Percentiles rank a stretch among this genome's conserved stretches.
Conservation (phyloP, 1,140 invertebrate species). For the Drosophila orosa region DNA sequence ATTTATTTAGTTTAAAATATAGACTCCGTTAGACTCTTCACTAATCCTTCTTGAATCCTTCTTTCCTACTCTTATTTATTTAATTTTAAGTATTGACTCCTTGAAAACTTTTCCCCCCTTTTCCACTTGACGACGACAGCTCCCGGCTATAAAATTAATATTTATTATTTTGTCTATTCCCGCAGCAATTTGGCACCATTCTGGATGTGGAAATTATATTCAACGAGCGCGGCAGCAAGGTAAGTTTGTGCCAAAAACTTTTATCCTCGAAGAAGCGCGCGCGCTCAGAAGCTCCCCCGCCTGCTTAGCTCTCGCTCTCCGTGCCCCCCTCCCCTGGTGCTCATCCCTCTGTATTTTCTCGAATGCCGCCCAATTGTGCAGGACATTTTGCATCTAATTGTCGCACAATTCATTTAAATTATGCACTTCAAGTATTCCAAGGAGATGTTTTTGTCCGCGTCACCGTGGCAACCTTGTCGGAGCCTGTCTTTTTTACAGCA, state of each 20-base stretch:
- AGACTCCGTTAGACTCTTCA: not conserved
- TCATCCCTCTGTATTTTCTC: slow-evolving; percentile 2
- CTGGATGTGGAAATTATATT: slow-evolving; percentile 99
- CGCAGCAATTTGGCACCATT: slow-evolving; percentile 98
- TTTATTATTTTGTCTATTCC: slow-evolving; percentile 73
- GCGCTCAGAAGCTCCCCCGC: slow-evolving; percentile 7
- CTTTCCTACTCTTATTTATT: not conserved
- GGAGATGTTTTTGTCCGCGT: slow-evolving; percentile 46
- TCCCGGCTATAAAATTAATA: slow-evolving; percentile 18
- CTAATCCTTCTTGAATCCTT: not conserved
- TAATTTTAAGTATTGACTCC: slow-evolving; percentile 2
- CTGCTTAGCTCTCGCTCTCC: slow-evolving; percentile 9
- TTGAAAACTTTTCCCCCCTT: not conserved
- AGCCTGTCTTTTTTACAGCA: slow-evolving; percentile 23
- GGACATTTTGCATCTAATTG: slow-evolving; percentile 61
- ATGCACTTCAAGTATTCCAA: slow-evolving; percentile 53
- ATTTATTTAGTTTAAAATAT: not conserved
- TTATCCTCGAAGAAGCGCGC: slow-evolving; percentile 1
- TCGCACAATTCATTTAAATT: slow-evolving; percentile 69
- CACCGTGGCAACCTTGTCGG: slow-evolving; percentile 27
- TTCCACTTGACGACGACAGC: slow-evolving; percentile 11
- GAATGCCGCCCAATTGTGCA: slow-evolving; percentile 31
- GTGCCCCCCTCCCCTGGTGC: not conserved
- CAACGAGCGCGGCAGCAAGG: slow-evolving; percentile 99
- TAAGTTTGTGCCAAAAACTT: slow-evolving; percentile 86